Evolutionary conservation across 2,888 invertebrate genomes (phyloP), one percentile per base, ranked within the genome.

Genomic region (Brachyopa scutellaris): DNA sequence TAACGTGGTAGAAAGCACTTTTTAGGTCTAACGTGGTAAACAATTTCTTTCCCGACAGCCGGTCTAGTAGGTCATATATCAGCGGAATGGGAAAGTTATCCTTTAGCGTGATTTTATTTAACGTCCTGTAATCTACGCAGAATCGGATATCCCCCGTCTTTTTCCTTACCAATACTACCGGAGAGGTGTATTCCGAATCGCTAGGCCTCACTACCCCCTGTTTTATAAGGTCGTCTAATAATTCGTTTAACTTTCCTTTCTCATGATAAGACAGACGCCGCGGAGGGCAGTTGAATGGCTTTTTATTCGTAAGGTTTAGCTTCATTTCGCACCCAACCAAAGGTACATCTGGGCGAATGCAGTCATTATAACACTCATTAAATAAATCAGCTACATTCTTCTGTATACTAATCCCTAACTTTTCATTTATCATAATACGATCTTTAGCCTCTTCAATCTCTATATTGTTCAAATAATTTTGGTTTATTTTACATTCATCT

Each of bases 221-320:
- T n/a, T 31, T 31, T n/a, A 6, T n/a, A n/a, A 31, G 31, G n/a
- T 31, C 31, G n/a, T 9, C 31, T 31, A 31, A 3, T 31, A 31
- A n/a, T n/a, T 31, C n/a, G 6, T 38, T 38, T 15, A 38, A 8
- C 15, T 38, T 38, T 2, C 5, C 15, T 15, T 38, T 38, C 15
- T 38, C 38, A 38, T 38, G 15, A 38, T 38, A 38, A 38, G 38
- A 38, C 38, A 38, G 38, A 38, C 38, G 38, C 15, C 38, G 38
- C n/a, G 31, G 31, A 31, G 31, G 31, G 31, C 31, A 31, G n/a
- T 31, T n/a, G n/a, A 31, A n/a, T 31, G 38, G 38, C n/a, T 38
- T 38, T 15, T 38, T 38, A 1, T 38, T 5, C 38, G 13, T 38
- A 9, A 38, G 13, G 9, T 15, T 15, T 38, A 38, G 9, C 8